Evolutionary conservation across 2,797 vertebrate genomes (phyloP).

Genomic region (Sebastes vulpes): DNA sequence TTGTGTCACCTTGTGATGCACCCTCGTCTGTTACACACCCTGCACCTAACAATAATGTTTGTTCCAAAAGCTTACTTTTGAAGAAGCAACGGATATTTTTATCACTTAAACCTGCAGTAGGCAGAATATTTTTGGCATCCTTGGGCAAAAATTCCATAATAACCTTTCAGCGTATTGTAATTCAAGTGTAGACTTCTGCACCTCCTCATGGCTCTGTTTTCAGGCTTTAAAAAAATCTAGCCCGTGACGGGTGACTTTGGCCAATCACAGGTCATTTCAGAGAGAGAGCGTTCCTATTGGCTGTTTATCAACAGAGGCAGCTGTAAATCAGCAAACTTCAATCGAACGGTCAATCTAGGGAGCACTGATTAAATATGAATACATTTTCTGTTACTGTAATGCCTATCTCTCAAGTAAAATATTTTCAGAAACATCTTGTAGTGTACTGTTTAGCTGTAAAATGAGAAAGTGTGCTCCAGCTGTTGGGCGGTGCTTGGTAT

Average conservation of each 20-base stretch:
- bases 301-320: too few relatives aligned
- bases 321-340: too few relatives aligned
- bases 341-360: too few relatives aligned
- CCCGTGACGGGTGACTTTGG: too few relatives aligned
- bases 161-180: not conserved
- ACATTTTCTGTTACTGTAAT: too few relatives aligned
- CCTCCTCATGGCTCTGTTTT: not conserved
- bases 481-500: not conserved
- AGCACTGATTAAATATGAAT: too few relatives aligned
- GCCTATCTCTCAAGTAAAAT: not conserved
- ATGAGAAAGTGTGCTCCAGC: not conserved
- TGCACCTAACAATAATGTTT: slow-evolving; percentile 16
- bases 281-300: too few relatives aligned
- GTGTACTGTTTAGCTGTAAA: not conserved
- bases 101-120: slow-evolving; percentile 32
- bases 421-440: not conserved
- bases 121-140: too few relatives aligned
- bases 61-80: slow-evolving; percentile 24
- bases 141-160: too few relatives aligned
- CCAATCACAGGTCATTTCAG: too few relatives aligned
- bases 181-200: not conserved
- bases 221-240: too few relatives aligned
- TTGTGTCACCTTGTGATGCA: slow-evolving; percentile 23
- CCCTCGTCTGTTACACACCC: slow-evolving; percentile 18
- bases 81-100: slow-evolving; percentile 26